These are phyloP conservation scores for Stratiolaelaps scimitus DNA, from an alignment of 1,140 invertebrate species.

Conservation along the genomic window DNA sequence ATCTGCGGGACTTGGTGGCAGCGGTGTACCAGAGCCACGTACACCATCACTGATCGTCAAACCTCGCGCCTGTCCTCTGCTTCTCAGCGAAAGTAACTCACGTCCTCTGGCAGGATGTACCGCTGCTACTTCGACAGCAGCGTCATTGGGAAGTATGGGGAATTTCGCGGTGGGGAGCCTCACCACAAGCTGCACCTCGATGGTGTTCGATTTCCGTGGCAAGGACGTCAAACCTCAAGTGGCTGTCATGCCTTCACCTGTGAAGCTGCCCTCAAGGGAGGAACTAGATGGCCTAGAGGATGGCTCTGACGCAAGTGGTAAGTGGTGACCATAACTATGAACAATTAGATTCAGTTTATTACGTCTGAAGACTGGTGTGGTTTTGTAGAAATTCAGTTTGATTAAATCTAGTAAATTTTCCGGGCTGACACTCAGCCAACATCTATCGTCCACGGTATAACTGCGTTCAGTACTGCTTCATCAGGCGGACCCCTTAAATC, in stretches of 20 bases:
- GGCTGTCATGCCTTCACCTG: conserved; percentile 33
- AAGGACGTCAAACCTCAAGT: conserved; percentile 36
- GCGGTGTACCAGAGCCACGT: neutral
- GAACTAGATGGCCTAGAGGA: conserved; percentile 28
- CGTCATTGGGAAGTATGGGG: conserved; percentile 22
- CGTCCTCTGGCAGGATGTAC: neutral
- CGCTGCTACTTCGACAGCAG: neutral
- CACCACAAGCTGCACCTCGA: conserved; percentile 28
- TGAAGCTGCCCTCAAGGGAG: conserved; percentile 30
- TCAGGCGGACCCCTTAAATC: too few species aligned
- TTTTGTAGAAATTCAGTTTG: too few species aligned
- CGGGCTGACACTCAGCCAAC: too few species aligned
- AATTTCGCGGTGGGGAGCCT: conserved; percentile 6
- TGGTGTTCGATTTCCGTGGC: conserved; percentile 37
- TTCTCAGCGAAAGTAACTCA: conserved; percentile 19
- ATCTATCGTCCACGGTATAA: too few species aligned
- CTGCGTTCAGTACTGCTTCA: too few species aligned
- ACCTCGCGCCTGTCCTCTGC: conserved; percentile 19
- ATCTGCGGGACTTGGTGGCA: too few species aligned
- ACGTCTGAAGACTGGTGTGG: too few species aligned
- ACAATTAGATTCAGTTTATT: too few species aligned
- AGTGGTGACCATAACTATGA: too few species aligned
- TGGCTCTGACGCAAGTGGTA: neutral
- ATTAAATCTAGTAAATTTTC: too few species aligned
- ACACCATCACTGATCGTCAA: conserved; percentile 13